Base-by-base conservation (phyloP, 2,797 vertebrate genomes). In the Eutrigla gurnardus region DNA sequence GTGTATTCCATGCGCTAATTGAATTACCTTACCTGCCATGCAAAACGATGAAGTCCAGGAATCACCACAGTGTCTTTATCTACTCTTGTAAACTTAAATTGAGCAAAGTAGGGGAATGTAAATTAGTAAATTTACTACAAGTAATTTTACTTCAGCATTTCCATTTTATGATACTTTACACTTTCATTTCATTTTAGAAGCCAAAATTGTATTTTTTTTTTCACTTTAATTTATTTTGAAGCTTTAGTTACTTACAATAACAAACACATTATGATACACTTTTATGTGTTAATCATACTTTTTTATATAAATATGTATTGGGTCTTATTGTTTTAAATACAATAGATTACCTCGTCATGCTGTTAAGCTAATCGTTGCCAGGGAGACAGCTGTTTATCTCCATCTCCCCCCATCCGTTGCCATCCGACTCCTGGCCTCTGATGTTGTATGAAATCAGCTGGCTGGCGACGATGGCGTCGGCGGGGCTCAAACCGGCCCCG, bases 401-500 rank as follows among this genome's bases (percentile, higher is more conserved):
- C 66, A 37, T 66, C 50, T 70, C 55, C 70, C 59, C 39, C 69
- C 80, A 76, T 83, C 77, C 86, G 86, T 67, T 52, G 72, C 78
- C 64, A 67, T 75, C 73, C n/a, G 67, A 78, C 55, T 68, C 75
- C 68, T 47, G 66, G 80, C 82, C 81, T 81, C 77, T 55, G 73
- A 70, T 73, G 76, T 65, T 64, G 64, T 39, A 76, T 82, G 82
- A 84, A 65, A 77, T 87, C 88, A 81, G 88, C 65, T 82, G 84
- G 75, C 76, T 50, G 74, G 60, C 73, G 71, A 50, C 3, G 57
- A 57, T 55, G 89, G 90, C 87, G 78, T 88, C 83, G n/a, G 76
- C 8, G 65, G 45, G 78, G 70, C 82, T 81, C 69, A 77, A 66
- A 82, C 18, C 46, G 49, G 87, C 25, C 68, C 78, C 57, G 55